Evolutionary conservation across 1,140 invertebrate genomes (phyloP), one percentile per base, ranked within the genome.

Genomic region (Drosophila albomicans): DNA sequence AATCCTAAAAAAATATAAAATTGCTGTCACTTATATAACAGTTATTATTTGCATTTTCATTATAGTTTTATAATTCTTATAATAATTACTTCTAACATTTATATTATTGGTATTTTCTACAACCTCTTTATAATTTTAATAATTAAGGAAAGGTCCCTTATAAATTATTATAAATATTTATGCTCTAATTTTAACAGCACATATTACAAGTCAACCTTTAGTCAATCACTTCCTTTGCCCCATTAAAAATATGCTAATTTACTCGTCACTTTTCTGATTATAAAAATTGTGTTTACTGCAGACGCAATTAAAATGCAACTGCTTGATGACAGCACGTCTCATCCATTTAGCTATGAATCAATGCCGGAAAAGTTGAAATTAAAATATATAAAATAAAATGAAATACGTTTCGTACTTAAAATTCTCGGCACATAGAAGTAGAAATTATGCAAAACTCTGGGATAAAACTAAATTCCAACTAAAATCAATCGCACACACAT

Each of bases 391-490:
- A 20, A 52, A 61, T 15, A 49, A 66, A 69, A 41, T 20, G 46
- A 41, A 20, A 7, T n/a, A 30, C 51, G 49, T 30, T 45, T 35
- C 35, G 35, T 52, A 68, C 48, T 86, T 72, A 65, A 79, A 71
- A 82, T 72, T 72, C 82, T 35, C 15, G 28, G 71, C 75, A 70
- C 78, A 75, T 61, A n/a, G 5, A 25, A 20, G 1, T 7, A 28
- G 32, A 75, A 72, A 75, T 69, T 80, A 74, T 58, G 65, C 81
- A 70, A 81, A 89, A 89, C 82, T 84, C 76, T 30, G 5, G 8
- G 46, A 72, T 66, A 74, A 35, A 75, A 78, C 65, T 66, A 61
- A 49, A 78, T 62, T 62, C 63, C 46, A 78, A 81, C 78, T 70
- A 74, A 46, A 56, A 65, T 57, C 65, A 56, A 68, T 61, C 41